phyloP scores from a whole-genome alignment of 2,797 vertebrate genomes.

The Cryptoprocta ferox region DNA sequence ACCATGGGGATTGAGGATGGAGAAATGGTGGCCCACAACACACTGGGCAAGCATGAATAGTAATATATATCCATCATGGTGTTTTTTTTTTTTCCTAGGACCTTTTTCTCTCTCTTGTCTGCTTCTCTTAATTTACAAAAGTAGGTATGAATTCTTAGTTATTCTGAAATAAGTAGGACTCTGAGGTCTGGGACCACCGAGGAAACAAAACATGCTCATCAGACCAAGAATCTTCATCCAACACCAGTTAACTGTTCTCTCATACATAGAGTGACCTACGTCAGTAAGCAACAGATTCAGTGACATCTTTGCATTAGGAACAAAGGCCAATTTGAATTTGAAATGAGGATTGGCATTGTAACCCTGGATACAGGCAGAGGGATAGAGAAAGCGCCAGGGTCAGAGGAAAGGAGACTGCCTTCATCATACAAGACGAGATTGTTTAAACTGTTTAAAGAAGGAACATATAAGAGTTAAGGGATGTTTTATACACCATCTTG shows the following conservation, averaged over 20 bases:
- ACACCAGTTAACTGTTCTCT: not conserved
- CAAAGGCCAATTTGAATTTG: slow-evolving; percentile 37
- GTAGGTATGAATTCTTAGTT: not conserved
- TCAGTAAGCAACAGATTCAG: not conserved
- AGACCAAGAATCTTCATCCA: not conserved
- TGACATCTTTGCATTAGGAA: not conserved
- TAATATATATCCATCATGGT: not conserved
- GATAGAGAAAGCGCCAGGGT: not conserved
- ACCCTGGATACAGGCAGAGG: not conserved
- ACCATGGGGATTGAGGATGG: not conserved
- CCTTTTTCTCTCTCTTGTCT: not conserved
- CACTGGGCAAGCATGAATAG: not conserved
- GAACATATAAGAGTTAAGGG: not conserved
- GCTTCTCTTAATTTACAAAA: not conserved
- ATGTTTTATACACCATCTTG: not conserved
- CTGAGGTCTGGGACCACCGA: not conserved
- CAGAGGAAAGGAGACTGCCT: not conserved
- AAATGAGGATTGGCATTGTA: not conserved
- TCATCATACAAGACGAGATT: not conserved
- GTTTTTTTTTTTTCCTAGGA: not conserved
- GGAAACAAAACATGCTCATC: not conserved
- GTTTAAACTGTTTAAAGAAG: slow-evolving; percentile 3
- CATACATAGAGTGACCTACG: not conserved
- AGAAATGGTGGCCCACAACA: not conserved
- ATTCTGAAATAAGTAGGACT: slow-evolving; percentile 31